Base-by-base conservation (phyloP, 2,888 invertebrate genomes). In the Eupithecia dodoneata region DNA sequence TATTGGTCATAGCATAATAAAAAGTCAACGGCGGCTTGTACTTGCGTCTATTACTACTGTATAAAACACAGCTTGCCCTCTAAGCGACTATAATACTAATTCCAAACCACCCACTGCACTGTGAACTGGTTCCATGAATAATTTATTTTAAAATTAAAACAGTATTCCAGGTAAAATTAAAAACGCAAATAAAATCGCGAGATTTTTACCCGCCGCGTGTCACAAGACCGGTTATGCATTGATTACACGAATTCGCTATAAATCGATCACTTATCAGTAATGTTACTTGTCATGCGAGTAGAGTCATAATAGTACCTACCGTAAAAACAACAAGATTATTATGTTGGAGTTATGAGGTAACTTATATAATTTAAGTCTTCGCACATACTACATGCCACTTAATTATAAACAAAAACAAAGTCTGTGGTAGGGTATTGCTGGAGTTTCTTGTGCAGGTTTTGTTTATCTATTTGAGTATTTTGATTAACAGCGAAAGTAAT, bases 231-330 rank as follows among this genome's bases (percentile, higher is more conserved):
- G 86, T 86, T 85, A 80, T 83, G 83, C 83, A 83, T 86, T 85
- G 83, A 87, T 87, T 86, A 84, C 86, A 79, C 76, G 84, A 85
- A 85, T 84, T 83, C 82, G 82, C 80, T 82, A 83, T 83, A 83
- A 86, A 82, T 84, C 84, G 83, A 85, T 83, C 83, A 83, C 83
- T 86, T 86, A 87, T 84, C 86, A 84, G 82, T 87, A 87, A 86
- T 84, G 81, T 70, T 76, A 79, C 79, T 77, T 77, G 79, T 79
- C 79, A 76, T 76, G 75, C 77, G 55, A 77, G 76, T 76, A 76
- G 76, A 79, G 74, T 72, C 44, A 72, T 71, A 66, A 76, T 44
- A 71, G 49, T 59, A 52, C 52, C 45, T 15, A 47, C 0, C 45
- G 59, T 65, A 65, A 13, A 41, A 66, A 42, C 42, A 30, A 63